Base-by-base conservation (phyloP, 1,140 invertebrate species). In the Brachionus koreanus region DNA sequence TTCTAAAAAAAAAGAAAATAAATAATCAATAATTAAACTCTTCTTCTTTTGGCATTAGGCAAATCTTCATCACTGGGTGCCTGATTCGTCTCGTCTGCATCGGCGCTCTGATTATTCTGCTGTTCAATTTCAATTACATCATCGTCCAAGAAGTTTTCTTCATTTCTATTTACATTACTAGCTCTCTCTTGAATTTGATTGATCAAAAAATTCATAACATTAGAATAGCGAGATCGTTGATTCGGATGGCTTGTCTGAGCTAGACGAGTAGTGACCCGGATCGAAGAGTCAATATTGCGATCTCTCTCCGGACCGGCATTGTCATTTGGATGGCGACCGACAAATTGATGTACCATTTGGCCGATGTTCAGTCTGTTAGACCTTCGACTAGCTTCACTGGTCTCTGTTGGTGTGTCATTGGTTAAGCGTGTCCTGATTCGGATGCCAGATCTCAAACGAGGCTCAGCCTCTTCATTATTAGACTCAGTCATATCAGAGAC, bases 41-140 rank as follows among this genome's bases (percentile, higher is more conserved):
- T 43, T 74, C 69, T 74, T 25, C 69, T 43, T 74, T 74, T 74
- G 19, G 69, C 69, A 49, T 43, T 43, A 23, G 69, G 69, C 43
- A 74, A 42, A 43, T 72, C 33, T 29, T 65, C 42, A 74, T 74
- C 69, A 25, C 33, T 46, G 39, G 39, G 39, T 46, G 19, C 25
- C 4, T 46, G n/a, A 74, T 46, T 46, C 39, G 42, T 46, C n/a
- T 74, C 19, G 5, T 74, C 69, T 25, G 63, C 35, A 37, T 67
- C 63, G 63, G 63, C 5, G 63, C 29, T 67, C 2, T 46, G 42
- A 74, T 23, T 33, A 43, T 23, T 74, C 12, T 74, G n/a, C 12
- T 19, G 42, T 46, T 74, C 69, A 25, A 69, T 37, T 43, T 69
- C 65, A 42, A 69, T 69, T 6, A 69, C 65, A 35, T 69, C 65